Evolutionary conservation across 2,797 vertebrate species (phyloP), one percentile per base, ranked within the genome.

Genomic region (Ctenopoma kingsleyae): DNA sequence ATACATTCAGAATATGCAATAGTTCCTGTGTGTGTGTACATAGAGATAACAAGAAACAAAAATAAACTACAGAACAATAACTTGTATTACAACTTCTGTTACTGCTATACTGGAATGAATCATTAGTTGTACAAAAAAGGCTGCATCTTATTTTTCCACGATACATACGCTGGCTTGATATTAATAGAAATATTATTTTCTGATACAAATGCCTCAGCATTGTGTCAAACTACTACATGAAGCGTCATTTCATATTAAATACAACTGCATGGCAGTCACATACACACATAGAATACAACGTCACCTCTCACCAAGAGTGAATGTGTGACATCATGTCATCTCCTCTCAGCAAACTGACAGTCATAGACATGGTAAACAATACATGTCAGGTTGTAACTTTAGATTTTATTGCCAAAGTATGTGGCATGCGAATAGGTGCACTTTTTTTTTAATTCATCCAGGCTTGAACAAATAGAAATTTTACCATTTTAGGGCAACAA

Each of bases 261-360:
- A 54, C 40, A 43, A 59, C 44, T 50, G 27, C 27, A 57, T 64
- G 23, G 8, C 56, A 41, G 10, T 15, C 12, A 40, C 36, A 40
- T 15, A 62, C 36, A 43, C 23, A 55, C 20, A 27, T 17, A 57
- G 35, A 36, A 19, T n/a, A n/a, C n/a, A n/a, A n/a, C n/a, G n/a
- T 11, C 48, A 22, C 52, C 22, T 44, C 55, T 80, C 70, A 79
- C 51, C 59, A 71, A 53, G 55, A 69, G 46, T 50, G 23, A 23
- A 23, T 2, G 19, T 49, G 23, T 68, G 61, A 76, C 68, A 78
- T 50, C 41, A 50, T 51, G 22, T 74, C 63, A 61, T 61, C 63
- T 63, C 25, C 30, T 11, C 52, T 63, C 63, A n/a, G n/a, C 41
- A 16, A 35, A 5, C 16, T 54, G 47, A 19, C 69, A 55, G 61